Conservation (phyloP, 2,113 vertebrate species). For the Gymnarchus niloticus region DNA sequence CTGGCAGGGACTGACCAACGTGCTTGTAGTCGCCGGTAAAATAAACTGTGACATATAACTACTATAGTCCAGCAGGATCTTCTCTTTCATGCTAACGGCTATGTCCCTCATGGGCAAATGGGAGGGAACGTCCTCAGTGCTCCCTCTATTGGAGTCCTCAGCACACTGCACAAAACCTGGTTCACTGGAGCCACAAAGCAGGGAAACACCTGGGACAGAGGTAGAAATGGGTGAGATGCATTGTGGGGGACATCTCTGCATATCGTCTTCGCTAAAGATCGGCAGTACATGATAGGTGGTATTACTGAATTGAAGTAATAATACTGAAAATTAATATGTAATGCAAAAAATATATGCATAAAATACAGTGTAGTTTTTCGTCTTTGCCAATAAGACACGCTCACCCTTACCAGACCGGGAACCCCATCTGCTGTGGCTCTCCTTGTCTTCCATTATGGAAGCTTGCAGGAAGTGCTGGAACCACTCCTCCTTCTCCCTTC, state of each 20-base stretch:
- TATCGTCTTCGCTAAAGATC: neutral
- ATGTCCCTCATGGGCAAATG: conserved; percentile 42
- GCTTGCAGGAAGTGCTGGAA: conserved; percentile 66
- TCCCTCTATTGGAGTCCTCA: conserved; percentile 55
- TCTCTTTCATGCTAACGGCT: conserved; percentile 41
- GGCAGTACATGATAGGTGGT: neutral
- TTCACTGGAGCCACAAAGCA: conserved; percentile 17
- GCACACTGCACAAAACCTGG: conserved; percentile 22
- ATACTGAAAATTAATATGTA: neutral
- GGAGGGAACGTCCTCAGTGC: conserved; percentile 58
- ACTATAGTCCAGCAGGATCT: conserved; percentile 64
- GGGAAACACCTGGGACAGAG: conserved; percentile 34
- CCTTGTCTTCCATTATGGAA: conserved; percentile 41
- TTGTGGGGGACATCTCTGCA: neutral
- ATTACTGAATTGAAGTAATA: neutral
- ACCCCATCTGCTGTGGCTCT: conserved; percentile 39
- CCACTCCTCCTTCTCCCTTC: conserved; percentile 86
- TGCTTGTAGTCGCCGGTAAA: conserved; percentile 41
- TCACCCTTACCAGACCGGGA: conserved; percentile 52
- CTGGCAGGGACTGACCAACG: conserved; percentile 50
- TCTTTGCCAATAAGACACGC: neutral
- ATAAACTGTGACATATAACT: conserved; percentile 71
- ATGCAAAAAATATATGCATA: too few species aligned
- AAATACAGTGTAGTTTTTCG: too few species aligned
- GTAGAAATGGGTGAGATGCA: too few species aligned